Evolutionary conservation across 2,113 vertebrate genomes (phyloP), one percentile per base, ranked within the genome.

Genomic region (Corydoras sp.): DNA sequence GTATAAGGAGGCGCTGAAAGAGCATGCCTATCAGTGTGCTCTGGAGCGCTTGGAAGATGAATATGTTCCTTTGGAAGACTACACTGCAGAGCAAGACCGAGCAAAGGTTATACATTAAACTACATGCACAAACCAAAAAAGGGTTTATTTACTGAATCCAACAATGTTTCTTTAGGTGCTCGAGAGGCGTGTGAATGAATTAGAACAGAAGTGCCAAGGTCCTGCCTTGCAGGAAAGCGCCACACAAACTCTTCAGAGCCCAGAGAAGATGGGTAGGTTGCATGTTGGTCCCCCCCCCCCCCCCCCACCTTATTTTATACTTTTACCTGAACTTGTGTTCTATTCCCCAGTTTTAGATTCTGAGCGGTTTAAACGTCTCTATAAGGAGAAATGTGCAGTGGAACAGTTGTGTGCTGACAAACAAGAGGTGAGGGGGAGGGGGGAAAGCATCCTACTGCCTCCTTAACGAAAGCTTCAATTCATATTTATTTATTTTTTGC

Each of bases 1-100:
- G 86, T 96, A 95, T 79, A 95, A 92, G 80, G 92, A 95, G 2
- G 93, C 92, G 0, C 88, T 96, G 68, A 95, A 93, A 81, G 92
- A 92, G 62, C 92, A 95, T 1, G 92, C 93, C 0, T 94, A 94
- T 72, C 74, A 91, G 78, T 87, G 89, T 63, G 93, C 94, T 3
- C 79, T 93, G 86, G 92, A 90, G 72, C 86, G 90, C 12, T 82
- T 95, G 48, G 91, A 95, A 69, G 91, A 94, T 0, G 81, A 91
- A 60, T 95, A 93, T 9, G 89, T 94, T 32, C 89, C 91, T 4
- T 11, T 93, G 1, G 92, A 94, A 3, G 91, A 93, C 71, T 92
- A 93, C 71, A 82, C 85, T 2, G 88, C 87, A 32, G 94, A 93
- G 64, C 90, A 93, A 75, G 86, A 92, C 69, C 92, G 92, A 84